Base-by-base conservation (phyloP, 2,797 vertebrate genomes). In the Phrynocephalus vlangalii region DNA sequence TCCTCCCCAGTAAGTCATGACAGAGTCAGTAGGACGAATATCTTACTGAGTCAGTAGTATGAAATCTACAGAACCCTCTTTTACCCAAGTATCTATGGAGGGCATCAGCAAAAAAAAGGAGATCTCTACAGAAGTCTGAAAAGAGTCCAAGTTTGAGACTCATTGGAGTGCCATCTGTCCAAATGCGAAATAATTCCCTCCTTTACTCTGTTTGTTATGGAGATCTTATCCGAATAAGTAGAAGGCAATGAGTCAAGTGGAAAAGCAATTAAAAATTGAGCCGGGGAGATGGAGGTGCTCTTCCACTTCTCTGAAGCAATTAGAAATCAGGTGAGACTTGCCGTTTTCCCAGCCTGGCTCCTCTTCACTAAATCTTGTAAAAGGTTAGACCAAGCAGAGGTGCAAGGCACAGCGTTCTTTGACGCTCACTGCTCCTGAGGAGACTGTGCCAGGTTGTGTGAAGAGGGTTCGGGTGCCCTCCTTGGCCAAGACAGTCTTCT, bases 191-290 rank as follows among this genome's bases (percentile, higher is more conserved):
- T 3, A 44, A 76, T 56, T 44, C 33, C 72, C 72, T 20, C 24
- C 75, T 76, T 48, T 48, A 44, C 13, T 48, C 38, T 48, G 26
- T 76, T 76, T 76, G 38, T 44, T 48, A 24, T 76, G 75, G 44
- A 30, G 33, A 68, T 81, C 0, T 6, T 92, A 66, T 76, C 22
- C 38, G 44, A 48, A 63, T 63, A 38, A 26, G 30, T 76, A 76
- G 75, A 26, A 76, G 75, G 20, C 75, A 76, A 48, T 8, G 4
- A 48, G 75, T 48, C 75, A 76, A 76, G 75, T 76, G 75, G 24
- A 76, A 76, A 76, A 76, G 44, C 38, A 76, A 76, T 76, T 76
- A 76, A 76, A 73, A 76, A 76, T 26, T 76, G 75, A 76, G 75
- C 75, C 9, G 2, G 38, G 75, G 44, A 76, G 75, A 76, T n/a